phyloP scores from a whole-genome alignment of 2,113 vertebrate species.

The Calidris pygmaea region DNA sequence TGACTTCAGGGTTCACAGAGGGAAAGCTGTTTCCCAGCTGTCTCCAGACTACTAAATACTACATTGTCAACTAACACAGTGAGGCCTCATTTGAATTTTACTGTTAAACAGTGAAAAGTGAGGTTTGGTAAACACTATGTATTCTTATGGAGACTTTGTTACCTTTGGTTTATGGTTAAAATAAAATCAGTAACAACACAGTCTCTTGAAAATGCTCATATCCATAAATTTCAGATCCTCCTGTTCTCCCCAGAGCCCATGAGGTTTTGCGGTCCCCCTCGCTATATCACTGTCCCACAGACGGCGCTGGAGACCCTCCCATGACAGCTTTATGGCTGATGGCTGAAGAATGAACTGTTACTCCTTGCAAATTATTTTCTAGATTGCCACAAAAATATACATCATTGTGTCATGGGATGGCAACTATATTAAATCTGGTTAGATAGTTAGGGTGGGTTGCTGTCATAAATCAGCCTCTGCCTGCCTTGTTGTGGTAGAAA shows the following conservation, averaged over 20 bases:
- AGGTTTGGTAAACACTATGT: neutral
- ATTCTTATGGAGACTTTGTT: neutral
- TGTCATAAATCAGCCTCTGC: constrained; percentile 19
- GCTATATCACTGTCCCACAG: neutral
- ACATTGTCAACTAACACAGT: neutral
- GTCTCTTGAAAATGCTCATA: neutral
- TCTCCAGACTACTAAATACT: neutral
- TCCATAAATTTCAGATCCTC: neutral
- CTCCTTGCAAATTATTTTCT: constrained; percentile 27
- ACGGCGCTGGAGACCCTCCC: neutral
- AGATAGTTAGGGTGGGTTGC: constrained; percentile 32
- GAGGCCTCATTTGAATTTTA: neutral
- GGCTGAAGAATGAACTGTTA: neutral
- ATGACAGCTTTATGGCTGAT: constrained; percentile 9
- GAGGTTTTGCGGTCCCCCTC: neutral
- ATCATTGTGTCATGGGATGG: constrained; percentile 32
- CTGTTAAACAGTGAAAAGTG: neutral
- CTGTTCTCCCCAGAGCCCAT: neutral
- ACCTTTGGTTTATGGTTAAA: constrained; percentile 23
- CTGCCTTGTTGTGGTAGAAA: neutral
- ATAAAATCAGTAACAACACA: constrained; percentile 14
- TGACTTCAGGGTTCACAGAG: neutral
- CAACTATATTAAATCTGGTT: constrained; percentile 49
- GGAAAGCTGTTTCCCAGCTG: neutral
- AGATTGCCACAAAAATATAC: constrained; percentile 23